These are phyloP conservation scores for Engystomops pustulosus DNA, from an alignment of 2,113 vertebrate species.

Conservation along the genomic window DNA sequence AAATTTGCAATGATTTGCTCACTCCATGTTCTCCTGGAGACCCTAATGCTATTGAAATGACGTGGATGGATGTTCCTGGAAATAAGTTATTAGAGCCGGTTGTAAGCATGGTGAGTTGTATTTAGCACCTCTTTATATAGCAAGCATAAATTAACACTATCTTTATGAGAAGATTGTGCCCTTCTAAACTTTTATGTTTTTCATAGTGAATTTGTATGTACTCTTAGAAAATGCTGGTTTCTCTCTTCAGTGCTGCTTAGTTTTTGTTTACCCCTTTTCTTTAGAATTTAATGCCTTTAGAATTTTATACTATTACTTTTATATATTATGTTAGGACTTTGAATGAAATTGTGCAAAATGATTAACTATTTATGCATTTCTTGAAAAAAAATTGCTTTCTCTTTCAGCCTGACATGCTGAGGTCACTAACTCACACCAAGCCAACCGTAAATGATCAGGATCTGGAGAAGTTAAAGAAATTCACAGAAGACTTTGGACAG, in stretches of 20 bases:
- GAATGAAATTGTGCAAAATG: no score
- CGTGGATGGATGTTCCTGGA: slow-evolving; percentile 93
- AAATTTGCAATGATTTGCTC: slow-evolving; percentile 81
- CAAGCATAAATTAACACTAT: no score
- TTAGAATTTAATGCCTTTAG: no score
- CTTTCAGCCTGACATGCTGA: slow-evolving; percentile 87
- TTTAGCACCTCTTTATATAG: background rate
- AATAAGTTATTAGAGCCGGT: slow-evolving; percentile 91
- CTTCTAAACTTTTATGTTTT: no score
- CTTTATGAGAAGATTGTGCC: no score
- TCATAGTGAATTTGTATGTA: no score
- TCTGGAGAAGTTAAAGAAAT: slow-evolving; percentile 93
- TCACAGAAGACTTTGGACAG: slow-evolving; percentile 98
- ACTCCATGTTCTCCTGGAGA: slow-evolving; percentile 96
- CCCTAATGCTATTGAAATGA: slow-evolving; percentile 87
- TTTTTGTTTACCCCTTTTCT: no score
- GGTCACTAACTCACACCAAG: slow-evolving; percentile 84
- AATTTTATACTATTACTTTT: no score
- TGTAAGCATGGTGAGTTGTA: slow-evolving; percentile 84
- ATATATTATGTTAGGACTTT: no score
- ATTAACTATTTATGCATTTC: no score
- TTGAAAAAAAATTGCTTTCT: background rate
- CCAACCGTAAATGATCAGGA: slow-evolving; percentile 97
- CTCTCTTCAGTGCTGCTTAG: no score
- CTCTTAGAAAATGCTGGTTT: no score